Evolutionary conservation across 2,113 vertebrate genomes (phyloP).

Genomic region (Gymnorhina tibicen): DNA sequence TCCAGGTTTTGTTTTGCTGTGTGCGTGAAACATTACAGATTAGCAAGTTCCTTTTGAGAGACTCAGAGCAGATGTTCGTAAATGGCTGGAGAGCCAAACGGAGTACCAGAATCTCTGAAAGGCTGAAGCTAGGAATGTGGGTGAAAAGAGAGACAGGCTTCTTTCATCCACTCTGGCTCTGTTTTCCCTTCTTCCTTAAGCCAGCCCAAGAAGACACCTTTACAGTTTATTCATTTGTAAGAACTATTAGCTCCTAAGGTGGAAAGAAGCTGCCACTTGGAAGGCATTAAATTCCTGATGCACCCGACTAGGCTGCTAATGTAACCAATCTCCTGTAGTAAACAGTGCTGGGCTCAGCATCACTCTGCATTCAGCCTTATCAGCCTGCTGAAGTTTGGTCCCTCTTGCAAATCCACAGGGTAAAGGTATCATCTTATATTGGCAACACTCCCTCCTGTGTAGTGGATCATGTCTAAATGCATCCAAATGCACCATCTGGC

Average conservation of each 20-base stretch:
- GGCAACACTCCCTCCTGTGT: neutral
- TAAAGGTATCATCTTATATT: neutral
- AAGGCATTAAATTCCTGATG: neutral
- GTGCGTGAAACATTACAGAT: neutral
- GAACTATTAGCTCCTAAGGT: neutral
- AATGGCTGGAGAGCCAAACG: neutral
- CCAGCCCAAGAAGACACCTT: neutral
- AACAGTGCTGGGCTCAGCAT: neutral
- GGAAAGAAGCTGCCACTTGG: neutral
- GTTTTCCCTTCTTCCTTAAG: neutral
- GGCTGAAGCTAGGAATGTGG: neutral
- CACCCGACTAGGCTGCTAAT: neutral
- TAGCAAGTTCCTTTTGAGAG: neutral
- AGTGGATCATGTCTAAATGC: constrained; percentile 19
- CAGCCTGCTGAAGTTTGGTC: neutral
- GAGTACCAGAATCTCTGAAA: neutral
- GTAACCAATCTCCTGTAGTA: neutral
- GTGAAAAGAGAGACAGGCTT: neutral
- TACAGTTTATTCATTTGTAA: neutral
- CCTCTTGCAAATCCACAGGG: neutral
- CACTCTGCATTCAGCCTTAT: neutral
- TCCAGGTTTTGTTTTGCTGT: neutral
- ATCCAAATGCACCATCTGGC: neutral
- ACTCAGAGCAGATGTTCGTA: neutral
- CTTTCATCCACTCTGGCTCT: neutral